A percentile compares a stretch with the other conserved stretches of the same genome.
Conservation (phyloP, 37 sponge, comb jelly and placozoan genomes). For the Oopsacas minuta region DNA sequence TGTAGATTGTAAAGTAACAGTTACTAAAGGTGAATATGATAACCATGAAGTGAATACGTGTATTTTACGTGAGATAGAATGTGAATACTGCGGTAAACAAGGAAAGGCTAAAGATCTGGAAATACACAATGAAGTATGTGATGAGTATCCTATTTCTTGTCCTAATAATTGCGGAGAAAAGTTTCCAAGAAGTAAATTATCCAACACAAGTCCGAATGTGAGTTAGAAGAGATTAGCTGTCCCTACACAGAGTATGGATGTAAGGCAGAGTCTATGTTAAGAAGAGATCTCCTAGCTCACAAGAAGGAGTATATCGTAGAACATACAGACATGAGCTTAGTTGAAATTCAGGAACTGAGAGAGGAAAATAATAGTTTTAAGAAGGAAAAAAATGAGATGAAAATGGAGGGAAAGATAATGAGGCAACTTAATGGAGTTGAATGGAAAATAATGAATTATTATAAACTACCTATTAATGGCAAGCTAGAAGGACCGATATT, state of each 20-base stretch:
- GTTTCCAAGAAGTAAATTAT: background rate
- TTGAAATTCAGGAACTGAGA: background rate
- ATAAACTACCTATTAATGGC: background rate
- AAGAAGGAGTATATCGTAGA: background rate
- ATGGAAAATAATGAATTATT: background rate
- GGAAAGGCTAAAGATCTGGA: background rate
- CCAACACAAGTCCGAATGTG: background rate
- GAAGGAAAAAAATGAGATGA: too few species aligned
- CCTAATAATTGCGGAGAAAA: background rate
- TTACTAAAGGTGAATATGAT: background rate
- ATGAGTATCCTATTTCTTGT: background rate
- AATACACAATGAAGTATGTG: background rate
- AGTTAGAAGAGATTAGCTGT: background rate
- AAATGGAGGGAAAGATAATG: background rate
- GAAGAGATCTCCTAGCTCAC: slow-evolving; percentile 1
- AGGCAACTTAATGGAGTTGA: background rate
- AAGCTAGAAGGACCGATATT: background rate
- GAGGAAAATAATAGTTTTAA: background rate
- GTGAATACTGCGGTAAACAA: background rate
- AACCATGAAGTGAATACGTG: background rate
- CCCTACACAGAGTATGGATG: background rate
- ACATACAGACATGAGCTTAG: background rate
- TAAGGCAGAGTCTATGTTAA: background rate
- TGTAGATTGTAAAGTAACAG: background rate
- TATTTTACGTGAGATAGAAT: background rate